Conservation (phyloP, 2,888 invertebrate species). For the Netelia fuscicornis region DNA sequence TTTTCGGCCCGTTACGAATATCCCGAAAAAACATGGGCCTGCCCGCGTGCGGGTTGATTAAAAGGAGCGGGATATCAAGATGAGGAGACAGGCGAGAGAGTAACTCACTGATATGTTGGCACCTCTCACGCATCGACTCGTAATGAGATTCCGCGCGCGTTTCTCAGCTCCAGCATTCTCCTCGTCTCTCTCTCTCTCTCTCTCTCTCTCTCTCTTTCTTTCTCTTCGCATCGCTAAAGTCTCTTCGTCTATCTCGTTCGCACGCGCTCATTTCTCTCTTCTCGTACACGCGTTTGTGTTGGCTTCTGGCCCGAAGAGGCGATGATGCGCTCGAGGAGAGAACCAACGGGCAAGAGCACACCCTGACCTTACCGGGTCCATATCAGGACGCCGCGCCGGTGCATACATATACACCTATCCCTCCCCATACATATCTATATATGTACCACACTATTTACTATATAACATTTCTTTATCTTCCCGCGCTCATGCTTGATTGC, state of each 20-base stretch:
- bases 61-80: neutral
- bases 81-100: constrained; percentile 4
- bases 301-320: constrained; percentile 25
- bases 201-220: constrained; percentile 16
- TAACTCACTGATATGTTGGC: neutral
- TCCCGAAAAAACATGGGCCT: neutral
- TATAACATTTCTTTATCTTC: constrained; percentile 64
- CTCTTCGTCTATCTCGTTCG: neutral
- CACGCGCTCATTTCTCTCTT: constrained; percentile 37
- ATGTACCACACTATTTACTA: constrained; percentile 48
- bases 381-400: constrained; percentile 75
- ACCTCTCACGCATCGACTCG: constrained; percentile 70
- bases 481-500: constrained; percentile 77
- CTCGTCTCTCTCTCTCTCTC: constrained; percentile 1
- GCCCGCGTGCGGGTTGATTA: neutral
- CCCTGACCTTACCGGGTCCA: constrained; percentile 82
- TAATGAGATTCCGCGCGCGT: constrained; percentile 81
- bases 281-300: constrained; percentile 24
- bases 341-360: constrained; percentile 66
- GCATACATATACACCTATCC: constrained; percentile 38
- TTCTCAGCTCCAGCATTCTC: constrained; percentile 31
- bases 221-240: neutral
- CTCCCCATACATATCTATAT: neutral
- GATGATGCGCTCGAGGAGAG: constrained; percentile 57
- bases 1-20: too few species aligned